phyloP scores from a whole-genome alignment of 2,797 vertebrate species.

The Zonotrichia albicollis region DNA sequence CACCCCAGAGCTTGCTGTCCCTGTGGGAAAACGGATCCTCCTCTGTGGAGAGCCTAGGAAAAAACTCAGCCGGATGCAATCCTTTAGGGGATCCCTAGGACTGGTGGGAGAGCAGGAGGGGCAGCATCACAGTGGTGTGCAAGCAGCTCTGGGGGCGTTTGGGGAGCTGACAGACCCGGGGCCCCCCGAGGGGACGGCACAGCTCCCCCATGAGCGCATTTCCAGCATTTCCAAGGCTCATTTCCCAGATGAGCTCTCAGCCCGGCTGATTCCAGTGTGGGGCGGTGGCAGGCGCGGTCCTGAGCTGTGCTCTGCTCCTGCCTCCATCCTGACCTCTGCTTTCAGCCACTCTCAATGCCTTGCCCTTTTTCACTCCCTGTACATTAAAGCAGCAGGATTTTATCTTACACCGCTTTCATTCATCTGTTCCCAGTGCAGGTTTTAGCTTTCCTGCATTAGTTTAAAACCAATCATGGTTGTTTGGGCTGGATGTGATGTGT shows the following conservation, averaged over 20 bases:
- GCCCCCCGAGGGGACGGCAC: rapidly evolving
- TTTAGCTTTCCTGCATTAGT: neutral
- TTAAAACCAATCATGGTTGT: neutral
- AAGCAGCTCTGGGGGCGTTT: neutral
- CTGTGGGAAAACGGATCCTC: neutral
- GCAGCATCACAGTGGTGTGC: neutral
- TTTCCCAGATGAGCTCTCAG: neutral
- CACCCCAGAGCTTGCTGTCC: neutral
- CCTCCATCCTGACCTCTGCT: neutral
- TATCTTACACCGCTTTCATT: neutral
- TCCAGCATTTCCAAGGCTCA: neutral
- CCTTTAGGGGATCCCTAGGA: neutral
- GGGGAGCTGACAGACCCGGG: neutral
- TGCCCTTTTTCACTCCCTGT: neutral
- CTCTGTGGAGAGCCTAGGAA: neutral
- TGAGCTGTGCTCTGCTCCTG: neutral
- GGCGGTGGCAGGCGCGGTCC: no score
- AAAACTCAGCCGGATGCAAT: neutral
- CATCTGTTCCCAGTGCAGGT: neutral
- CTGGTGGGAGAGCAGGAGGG: neutral
- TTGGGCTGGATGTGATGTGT: neutral
- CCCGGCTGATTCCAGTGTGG: neutral
- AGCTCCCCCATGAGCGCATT: neutral
- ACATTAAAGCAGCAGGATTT: neutral
- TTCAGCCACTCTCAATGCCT: neutral